Evolutionary conservation across 2,113 vertebrate species (phyloP), one percentile per base, ranked within the genome.

Genomic region (Sceloporus tristichus): DNA sequence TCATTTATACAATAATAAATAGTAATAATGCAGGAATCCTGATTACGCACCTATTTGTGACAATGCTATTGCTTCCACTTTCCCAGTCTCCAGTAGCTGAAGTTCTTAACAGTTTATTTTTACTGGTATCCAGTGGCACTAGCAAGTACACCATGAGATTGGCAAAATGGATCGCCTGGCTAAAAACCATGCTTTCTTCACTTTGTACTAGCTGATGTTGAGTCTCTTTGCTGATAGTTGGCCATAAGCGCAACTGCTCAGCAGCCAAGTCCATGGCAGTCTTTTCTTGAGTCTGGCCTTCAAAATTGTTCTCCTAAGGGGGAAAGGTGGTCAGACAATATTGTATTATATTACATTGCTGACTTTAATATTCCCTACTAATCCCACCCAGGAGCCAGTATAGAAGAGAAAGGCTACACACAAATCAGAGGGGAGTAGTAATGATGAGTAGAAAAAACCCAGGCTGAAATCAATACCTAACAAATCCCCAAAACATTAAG

Each of bases 61-160:
- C 98, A 77, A 99, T 98, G 96, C 99, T 99, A 95, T 99, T 99
- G 96, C 99, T 99, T 70, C 98, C 98, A 9, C 98, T 99, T 94
- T 99, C 99, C 98, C 98, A 99, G 97, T 99, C 99, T 1, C 98
- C 96, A 0, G 95, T 93, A 0, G 98, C 98, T 0, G 97, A 93
- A 29, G 96, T 95, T 88, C 98, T 97, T 83, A 99, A 95, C 66
- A 99, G 96, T 93, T 98, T 99, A 96, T 97, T 98, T 97, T 98
- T 99, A 95, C 98, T 99, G n/a, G 98, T 98, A 90, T 99, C 99
- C 89, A 99, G 92, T 0, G 99, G 99, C 18, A 99, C 98, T 1
- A 99, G 96, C 89, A 99, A 94, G 90, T 99, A 99, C n/a, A 99
- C 98, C 99, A 99, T 99, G 92, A 99, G 98, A 94, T 98, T 99